Conservation (phyloP, 2,888 invertebrate species). For the Deroplatys truncata region DNA sequence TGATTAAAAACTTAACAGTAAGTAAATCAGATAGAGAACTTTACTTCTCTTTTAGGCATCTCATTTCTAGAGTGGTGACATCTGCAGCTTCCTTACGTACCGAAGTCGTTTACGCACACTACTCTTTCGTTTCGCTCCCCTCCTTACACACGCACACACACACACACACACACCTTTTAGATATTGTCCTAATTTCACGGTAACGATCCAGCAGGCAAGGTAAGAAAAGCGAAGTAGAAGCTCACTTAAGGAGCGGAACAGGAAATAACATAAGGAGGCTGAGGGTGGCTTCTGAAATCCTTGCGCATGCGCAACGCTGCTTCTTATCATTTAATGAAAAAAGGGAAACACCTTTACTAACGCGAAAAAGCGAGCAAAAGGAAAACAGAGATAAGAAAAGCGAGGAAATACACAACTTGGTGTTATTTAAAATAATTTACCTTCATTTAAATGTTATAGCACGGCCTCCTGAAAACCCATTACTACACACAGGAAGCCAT, state of each 20-base stretch:
- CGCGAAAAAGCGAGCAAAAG: neutral
- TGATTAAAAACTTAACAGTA: neutral
- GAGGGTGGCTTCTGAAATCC: neutral
- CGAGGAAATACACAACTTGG: neutral
- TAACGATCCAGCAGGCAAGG: neutral
- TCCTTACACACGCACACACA: no score
- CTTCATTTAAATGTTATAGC: slow-evolving; percentile 1
- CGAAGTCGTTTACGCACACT: neutral
- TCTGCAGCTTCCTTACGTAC: neutral
- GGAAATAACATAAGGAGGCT: neutral
- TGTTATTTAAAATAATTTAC: slow-evolving; percentile 12
- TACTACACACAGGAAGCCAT: neutral
- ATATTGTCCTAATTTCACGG: slow-evolving; percentile 2
- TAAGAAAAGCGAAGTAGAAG: neutral
- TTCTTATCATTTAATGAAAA: slow-evolving; percentile 14
- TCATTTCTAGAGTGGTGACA: neutral
- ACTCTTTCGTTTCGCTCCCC: neutral
- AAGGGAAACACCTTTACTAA: neutral
- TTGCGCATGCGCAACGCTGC: neutral
- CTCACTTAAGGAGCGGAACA: neutral
- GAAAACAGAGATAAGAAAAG: neutral
- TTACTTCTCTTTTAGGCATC: neutral
- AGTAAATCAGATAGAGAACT: neutral
- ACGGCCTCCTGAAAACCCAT: neutral
- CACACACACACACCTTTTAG: neutral